These are phyloP conservation scores for Papilio elwesi DNA, from an alignment of 2,888 invertebrate genomes.

Conservation along the genomic window DNA sequence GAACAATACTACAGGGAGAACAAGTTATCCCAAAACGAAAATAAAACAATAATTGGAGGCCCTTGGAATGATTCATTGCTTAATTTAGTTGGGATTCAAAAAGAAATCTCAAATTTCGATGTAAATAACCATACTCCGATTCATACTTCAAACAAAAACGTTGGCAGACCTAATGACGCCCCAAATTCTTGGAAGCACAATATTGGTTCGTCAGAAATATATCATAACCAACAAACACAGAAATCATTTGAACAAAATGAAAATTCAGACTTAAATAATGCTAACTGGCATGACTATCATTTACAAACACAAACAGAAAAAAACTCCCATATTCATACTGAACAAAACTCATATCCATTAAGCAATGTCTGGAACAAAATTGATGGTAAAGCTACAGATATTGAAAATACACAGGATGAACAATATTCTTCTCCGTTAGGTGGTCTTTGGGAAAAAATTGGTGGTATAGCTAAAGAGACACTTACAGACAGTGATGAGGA, in stretches of 20 bases:
- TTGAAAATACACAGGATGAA: slow-evolving; percentile 14
- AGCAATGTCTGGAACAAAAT: slow-evolving; percentile 43
- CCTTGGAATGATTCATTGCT: slow-evolving; percentile 11
- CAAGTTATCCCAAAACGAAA: slow-evolving; percentile 9
- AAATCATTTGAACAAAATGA: slow-evolving; percentile 31
- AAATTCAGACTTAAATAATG: slow-evolving; percentile 20
- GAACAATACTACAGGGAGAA: not conserved
- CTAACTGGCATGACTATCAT: not conserved
- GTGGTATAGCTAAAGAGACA: slow-evolving; percentile 35
- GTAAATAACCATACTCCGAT: not conserved
- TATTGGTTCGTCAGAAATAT: slow-evolving; percentile 11
- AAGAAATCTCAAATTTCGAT: slow-evolving; percentile 3
- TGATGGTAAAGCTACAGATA: slow-evolving; percentile 30
- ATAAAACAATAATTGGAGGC: not conserved
- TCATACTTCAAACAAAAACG: not conserved
- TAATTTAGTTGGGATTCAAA: not conserved
- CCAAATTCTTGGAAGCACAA: slow-evolving; percentile 13
- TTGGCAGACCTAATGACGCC: not conserved
- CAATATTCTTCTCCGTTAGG: slow-evolving; percentile 37
- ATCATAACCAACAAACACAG: slow-evolving; percentile 32
- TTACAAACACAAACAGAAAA: slow-evolving; percentile 25
- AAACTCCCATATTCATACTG: slow-evolving; percentile 2
- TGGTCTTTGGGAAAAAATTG: slow-evolving; percentile 44
- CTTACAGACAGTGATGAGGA: slow-evolving; percentile 31
- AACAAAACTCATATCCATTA: slow-evolving; percentile 35